These are phyloP conservation scores for Argyrosomus regius DNA, from an alignment of 2,797 vertebrate species.

Conservation along the genomic window DNA sequence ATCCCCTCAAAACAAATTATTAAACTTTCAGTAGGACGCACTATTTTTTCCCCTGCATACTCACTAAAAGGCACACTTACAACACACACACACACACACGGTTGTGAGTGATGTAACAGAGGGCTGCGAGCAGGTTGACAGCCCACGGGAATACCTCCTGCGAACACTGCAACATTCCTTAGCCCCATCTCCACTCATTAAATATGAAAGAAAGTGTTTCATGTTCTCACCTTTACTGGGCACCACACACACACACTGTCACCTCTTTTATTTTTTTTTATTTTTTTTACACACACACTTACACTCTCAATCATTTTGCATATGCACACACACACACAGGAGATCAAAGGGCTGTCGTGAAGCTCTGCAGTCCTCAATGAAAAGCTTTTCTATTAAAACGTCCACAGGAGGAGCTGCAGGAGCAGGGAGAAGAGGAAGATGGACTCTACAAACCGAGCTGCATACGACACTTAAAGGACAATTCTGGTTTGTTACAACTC, in stretches of 20 bases:
- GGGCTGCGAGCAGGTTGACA: conserved; percentile 59
- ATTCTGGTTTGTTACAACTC: not conserved
- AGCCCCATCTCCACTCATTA: conserved; percentile 77
- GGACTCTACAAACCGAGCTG: not conserved
- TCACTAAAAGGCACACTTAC: conserved; percentile 39
- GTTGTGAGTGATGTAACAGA: conserved; percentile 58
- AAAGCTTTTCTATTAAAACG: conserved; percentile 61
- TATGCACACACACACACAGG: not conserved
- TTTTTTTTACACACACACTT: conserved; percentile 16
- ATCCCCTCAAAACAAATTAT: conserved; percentile 62
- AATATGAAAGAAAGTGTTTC: conserved; percentile 76
- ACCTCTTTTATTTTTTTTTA: conserved; percentile 20
- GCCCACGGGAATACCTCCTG: conserved; percentile 68
- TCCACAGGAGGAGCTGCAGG: conserved; percentile 46
- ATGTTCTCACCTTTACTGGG: conserved; percentile 72
- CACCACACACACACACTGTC: conserved; percentile 11
- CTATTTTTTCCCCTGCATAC: conserved; percentile 50
- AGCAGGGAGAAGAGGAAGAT: conserved; percentile 3
- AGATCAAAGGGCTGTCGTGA: conserved; percentile 72
- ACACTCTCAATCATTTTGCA: not conserved
- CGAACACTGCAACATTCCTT: conserved; percentile 56
- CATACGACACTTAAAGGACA: not conserved
- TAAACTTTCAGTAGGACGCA: conserved; percentile 66
- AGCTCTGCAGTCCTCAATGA: conserved; percentile 55
- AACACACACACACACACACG: conserved; percentile 25